These are phyloP conservation scores for Sycophila texana DNA, from an alignment of 2,888 invertebrate genomes.

Conservation along the genomic window DNA sequence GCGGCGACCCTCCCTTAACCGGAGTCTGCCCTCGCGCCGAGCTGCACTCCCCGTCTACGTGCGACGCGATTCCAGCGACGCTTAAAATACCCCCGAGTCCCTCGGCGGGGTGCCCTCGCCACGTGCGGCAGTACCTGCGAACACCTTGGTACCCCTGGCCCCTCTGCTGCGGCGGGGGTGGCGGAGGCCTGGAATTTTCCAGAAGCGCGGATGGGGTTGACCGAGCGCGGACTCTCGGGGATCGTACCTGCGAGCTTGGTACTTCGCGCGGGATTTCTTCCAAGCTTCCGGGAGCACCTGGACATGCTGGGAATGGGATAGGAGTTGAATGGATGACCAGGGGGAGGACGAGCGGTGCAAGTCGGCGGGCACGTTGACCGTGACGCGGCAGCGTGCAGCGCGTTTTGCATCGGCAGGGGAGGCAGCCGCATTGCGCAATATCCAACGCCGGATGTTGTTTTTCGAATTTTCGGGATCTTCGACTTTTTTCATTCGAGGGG, in stretches of 20 bases:
- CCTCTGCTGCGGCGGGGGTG: neutral
- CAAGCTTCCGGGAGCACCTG: no score
- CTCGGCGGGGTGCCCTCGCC: neutral
- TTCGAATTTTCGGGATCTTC: neutral
- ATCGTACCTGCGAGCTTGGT: neutral
- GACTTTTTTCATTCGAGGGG: neutral
- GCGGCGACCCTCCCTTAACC: neutral
- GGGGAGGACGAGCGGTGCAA: neutral
- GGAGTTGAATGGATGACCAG: neutral
- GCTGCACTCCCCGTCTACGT: no score
- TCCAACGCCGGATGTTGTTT: constrained; percentile 12
- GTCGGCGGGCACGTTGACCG: constrained; percentile 23
- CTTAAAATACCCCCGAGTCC: neutral
- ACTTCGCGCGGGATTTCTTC: neutral
- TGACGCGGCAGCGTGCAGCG: constrained; percentile 1
- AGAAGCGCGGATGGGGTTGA: constrained; percentile 23
- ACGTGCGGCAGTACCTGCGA: neutral
- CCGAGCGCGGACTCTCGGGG: neutral
- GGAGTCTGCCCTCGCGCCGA: neutral
- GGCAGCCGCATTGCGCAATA: constrained; percentile 53
- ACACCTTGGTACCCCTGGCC: neutral
- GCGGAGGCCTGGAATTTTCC: constrained; percentile 38
- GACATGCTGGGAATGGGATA: neutral
- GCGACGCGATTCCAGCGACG: neutral
- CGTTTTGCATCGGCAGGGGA: constrained; percentile 3